Evolutionary conservation across 2,888 invertebrate species (phyloP).

Genomic region (Galeruca laticollis): DNA sequence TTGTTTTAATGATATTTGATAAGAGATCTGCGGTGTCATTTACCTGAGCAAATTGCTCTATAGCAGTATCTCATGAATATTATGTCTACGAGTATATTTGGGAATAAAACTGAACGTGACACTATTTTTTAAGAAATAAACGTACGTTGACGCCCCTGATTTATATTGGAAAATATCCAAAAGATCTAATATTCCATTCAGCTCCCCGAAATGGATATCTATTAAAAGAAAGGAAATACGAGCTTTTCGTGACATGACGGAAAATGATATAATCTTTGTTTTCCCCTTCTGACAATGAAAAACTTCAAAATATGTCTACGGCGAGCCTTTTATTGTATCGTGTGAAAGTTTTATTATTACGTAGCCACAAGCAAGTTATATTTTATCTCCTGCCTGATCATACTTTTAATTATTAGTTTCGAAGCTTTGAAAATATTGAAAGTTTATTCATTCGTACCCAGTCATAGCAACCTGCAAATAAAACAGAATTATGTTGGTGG

Average conservation of each 20-base stretch:
- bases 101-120: background rate
- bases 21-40: too few relatives aligned
- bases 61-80: too few relatives aligned
- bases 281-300: conserved; percentile 17
- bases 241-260: conserved; percentile 35
- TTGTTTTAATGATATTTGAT: too few relatives aligned
- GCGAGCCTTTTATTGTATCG: conserved; percentile 21
- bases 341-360: conserved; percentile 5
- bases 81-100: too few relatives aligned
- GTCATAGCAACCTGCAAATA: too few relatives aligned
- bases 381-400: background rate
- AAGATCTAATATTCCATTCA: conserved; percentile 34
- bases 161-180: conserved; percentile 20
- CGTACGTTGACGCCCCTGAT: conserved; percentile 7
- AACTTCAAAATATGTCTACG: conserved; percentile 14
- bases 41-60: too few relatives aligned
- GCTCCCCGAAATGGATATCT: conserved; percentile 35
- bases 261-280: conserved; percentile 35
- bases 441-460: too few relatives aligned
- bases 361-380: background rate
- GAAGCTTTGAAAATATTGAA: too few relatives aligned
- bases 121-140: conserved; percentile 6
- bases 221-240: conserved; percentile 35
- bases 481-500: too few relatives aligned
- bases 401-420: background rate